These are phyloP conservation scores for Poecilobothrus nobilitatus DNA, from an alignment of 2,888 invertebrate genomes.

Conservation along the genomic window DNA sequence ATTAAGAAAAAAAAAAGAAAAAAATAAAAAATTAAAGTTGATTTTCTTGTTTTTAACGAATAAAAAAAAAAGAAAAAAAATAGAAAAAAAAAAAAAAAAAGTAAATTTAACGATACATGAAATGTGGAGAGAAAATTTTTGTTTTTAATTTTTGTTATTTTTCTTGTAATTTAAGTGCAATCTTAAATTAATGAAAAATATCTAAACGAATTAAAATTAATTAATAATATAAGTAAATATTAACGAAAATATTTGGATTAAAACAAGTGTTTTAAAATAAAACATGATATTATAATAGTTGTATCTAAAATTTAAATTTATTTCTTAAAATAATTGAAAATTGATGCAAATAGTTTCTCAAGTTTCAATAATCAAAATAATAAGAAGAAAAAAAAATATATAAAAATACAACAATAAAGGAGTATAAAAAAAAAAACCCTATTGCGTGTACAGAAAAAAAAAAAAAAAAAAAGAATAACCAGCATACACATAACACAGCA, in stretches of 20 bases:
- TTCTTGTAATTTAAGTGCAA: background rate
- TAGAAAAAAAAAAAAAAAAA: too few relatives aligned
- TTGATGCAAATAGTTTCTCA: too few relatives aligned
- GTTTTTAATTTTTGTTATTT: background rate
- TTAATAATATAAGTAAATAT: too few relatives aligned
- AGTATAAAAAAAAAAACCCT: background rate
- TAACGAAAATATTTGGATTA: too few relatives aligned
- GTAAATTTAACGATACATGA: background rate
- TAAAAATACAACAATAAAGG: too few relatives aligned
- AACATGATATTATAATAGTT: too few relatives aligned
- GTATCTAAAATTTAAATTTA: too few relatives aligned
- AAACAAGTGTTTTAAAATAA: too few relatives aligned
- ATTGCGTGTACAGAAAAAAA: conserved; percentile 5
- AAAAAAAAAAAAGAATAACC: background rate
- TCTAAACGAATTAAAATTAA: background rate
- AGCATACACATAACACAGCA: background rate
- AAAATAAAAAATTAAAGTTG: background rate
- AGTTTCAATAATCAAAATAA: background rate
- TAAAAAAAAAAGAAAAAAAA: too few relatives aligned
- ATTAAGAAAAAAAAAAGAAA: background rate
- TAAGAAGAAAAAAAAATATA: background rate
- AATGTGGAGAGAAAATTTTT: conserved; percentile 5
- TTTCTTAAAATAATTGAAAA: too few relatives aligned
- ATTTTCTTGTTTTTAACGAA: conserved; percentile 3
- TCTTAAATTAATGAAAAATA: background rate